Evolutionary conservation across 2,888 invertebrate species (phyloP).

Genomic region (Ormyrus pomaceus): DNA sequence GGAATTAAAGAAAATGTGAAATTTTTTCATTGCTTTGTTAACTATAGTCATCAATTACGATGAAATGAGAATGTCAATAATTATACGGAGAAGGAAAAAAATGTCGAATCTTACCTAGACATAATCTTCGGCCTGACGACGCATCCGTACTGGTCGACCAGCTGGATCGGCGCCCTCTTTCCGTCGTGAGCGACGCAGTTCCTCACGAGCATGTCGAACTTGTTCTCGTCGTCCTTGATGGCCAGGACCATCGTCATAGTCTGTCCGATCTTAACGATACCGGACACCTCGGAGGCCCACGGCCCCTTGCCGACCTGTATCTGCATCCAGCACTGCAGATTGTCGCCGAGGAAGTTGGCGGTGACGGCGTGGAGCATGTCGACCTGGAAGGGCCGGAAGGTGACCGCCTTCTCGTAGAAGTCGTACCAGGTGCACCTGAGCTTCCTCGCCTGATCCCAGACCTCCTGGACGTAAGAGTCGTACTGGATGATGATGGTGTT

Average conservation of each 20-base stretch:
- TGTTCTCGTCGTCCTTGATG: conserved; percentile 96
- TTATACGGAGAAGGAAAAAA: too few relatives aligned
- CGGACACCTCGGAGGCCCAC: conserved; percentile 97
- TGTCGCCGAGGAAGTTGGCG: conserved; percentile 96
- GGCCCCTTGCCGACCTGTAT: conserved; percentile 97
- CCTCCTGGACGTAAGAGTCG: conserved; percentile 95
- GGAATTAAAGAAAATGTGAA: background rate
- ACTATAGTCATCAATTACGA: too few relatives aligned
- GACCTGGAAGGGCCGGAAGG: conserved; percentile 96
- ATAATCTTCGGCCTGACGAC: conserved; percentile 96
- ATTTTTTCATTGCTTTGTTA: background rate
- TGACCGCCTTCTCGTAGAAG: conserved; percentile 96
- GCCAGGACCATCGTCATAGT: conserved; percentile 98
- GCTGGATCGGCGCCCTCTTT: conserved; percentile 93
- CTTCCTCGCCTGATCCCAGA: conserved; percentile 96
- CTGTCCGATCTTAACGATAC: conserved; percentile 96
- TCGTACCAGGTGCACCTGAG: conserved; percentile 97
- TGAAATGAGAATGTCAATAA: too few relatives aligned
- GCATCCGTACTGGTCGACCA: conserved; percentile 95
- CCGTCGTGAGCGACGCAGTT: conserved; percentile 97
- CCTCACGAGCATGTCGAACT: conserved; percentile 95
- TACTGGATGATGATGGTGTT: conserved; percentile 97
- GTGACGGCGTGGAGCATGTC: conserved; percentile 97
- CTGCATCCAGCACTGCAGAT: conserved; percentile 98
- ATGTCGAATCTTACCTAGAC: conserved; percentile 77